Conservation (phyloP, 1,140 invertebrate species). For the Hylyphantes graminicola region DNA sequence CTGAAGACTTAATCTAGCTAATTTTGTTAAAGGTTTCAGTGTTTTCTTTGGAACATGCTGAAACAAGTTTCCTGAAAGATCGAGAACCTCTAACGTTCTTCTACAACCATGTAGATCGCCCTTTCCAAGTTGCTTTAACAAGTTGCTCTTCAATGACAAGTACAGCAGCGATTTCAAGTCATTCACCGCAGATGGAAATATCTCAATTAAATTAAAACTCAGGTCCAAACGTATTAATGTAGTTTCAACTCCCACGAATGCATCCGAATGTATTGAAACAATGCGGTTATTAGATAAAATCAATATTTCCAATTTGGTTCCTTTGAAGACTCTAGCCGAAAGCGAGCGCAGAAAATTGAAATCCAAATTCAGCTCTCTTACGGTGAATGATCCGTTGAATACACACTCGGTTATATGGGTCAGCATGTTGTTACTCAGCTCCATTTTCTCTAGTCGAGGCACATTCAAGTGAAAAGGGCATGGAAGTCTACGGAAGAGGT, state of each 20-base stretch:
- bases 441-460: conserved; percentile 79
- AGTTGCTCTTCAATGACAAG: conserved; percentile 85
- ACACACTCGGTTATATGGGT: conserved; percentile 74
- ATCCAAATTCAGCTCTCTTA: conserved; percentile 83
- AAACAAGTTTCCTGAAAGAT: conserved; percentile 83
- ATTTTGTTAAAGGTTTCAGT: conserved; percentile 75
- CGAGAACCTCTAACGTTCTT: conserved; percentile 77
- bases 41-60: conserved; percentile 77
- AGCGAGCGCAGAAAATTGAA: conserved; percentile 78
- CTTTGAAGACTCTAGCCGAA: conserved; percentile 75
- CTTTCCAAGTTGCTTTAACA: conserved; percentile 78
- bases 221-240: conserved; percentile 63
- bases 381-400: conserved; percentile 78
- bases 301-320: conserved; percentile 78
- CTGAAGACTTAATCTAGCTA: conserved; percentile 86
- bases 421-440: conserved; percentile 82
- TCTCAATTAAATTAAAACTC: conserved; percentile 65
- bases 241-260: conserved; percentile 73
- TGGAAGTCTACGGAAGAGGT: conserved; percentile 66
- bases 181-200: conserved; percentile 68
- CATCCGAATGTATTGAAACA: conserved; percentile 74
- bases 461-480: conserved; percentile 47
- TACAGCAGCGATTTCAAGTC: conserved; percentile 78
- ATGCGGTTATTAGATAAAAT: conserved; percentile 84
- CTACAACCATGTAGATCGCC: conserved; percentile 85